phyloP scores from a whole-genome alignment of 35 echinoderm and acorn worm genomes.

The Eucidaris tribuloides region DNA sequence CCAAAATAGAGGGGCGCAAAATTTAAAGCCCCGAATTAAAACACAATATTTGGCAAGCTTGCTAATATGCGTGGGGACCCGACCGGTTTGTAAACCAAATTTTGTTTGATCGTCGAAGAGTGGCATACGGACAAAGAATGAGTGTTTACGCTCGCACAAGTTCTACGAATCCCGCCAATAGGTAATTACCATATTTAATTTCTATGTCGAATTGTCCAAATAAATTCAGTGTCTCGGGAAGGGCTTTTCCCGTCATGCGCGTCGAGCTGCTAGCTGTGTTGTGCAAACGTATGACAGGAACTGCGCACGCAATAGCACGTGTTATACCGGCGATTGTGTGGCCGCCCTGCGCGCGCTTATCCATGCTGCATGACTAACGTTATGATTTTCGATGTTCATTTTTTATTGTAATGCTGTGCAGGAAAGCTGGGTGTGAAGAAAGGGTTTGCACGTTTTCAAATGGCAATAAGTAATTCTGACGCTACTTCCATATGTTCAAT shows the following conservation, averaged over 20 bases:
- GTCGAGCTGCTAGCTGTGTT: neutral
- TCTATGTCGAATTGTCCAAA: neutral
- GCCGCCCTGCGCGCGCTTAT: neutral
- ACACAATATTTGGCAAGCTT: neutral
- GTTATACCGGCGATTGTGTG: neutral
- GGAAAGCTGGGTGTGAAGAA: no score
- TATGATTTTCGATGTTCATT: no score
- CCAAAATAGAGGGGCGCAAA: neutral
- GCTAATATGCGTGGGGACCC: neutral
- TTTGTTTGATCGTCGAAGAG: neutral
- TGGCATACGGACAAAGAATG: neutral
- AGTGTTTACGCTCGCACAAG: neutral
- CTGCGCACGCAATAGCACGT: no score
- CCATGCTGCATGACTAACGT: neutral
- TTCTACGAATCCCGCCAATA: conserved; percentile 10
- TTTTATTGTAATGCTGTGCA: no score
- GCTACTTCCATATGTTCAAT: no score
- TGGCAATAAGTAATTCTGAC: no score
- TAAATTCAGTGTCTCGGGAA: neutral
- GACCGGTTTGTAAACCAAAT: neutral
- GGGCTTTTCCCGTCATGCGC: neutral
- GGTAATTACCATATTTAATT: neutral
- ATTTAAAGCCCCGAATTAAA: neutral
- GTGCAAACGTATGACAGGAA: no score
- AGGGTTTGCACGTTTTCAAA: no score